These are phyloP conservation scores for Nudaria mundana DNA, from an alignment of 2,888 invertebrate species.

Conservation along the genomic window DNA sequence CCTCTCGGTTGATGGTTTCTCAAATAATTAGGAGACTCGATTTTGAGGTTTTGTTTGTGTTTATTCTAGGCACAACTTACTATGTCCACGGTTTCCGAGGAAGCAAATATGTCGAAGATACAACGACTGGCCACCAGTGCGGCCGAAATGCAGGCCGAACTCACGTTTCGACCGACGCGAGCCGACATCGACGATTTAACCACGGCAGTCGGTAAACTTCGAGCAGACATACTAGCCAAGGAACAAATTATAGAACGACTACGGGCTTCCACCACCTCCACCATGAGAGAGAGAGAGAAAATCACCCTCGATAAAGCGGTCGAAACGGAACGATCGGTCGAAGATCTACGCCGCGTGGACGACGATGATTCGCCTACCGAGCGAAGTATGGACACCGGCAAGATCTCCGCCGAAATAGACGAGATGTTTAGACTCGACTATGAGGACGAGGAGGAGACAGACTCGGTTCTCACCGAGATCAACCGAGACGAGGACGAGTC, in stretches of 20 bases:
- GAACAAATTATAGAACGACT: conserved; percentile 42
- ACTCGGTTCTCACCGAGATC: conserved; percentile 65
- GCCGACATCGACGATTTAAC: conserved; percentile 80
- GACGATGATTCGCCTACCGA: conserved; percentile 25
- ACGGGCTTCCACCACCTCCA: conserved; percentile 25
- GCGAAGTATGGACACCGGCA: conserved; percentile 48
- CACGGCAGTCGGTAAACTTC: conserved; percentile 56
- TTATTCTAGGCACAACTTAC: conserved; percentile 58
- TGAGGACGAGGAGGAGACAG: conserved; percentile 69
- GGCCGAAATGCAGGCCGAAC: conserved; percentile 80
- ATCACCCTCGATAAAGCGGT: conserved; percentile 34
- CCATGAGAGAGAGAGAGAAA: conserved; percentile 28
- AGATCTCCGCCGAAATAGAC: conserved; percentile 71
- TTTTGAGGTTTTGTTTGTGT: not conserved
- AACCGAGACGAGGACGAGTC: conserved; percentile 36
- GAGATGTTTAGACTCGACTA: conserved; percentile 72
- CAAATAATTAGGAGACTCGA: too few species aligned
- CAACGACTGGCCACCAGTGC: conserved; percentile 73
- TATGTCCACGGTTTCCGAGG: conserved; percentile 75
- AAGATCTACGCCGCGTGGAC: conserved; percentile 33
- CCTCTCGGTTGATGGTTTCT: too few species aligned
- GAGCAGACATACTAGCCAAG: conserved; percentile 48
- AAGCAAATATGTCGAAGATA: conserved; percentile 80
- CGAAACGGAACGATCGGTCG: conserved; percentile 39
- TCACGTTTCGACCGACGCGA: conserved; percentile 81